A percentile compares a stretch with the other conserved stretches of the same genome.
phyloP scores from a whole-genome alignment of 2,113 vertebrate species.

The Eclectus roratus region DNA sequence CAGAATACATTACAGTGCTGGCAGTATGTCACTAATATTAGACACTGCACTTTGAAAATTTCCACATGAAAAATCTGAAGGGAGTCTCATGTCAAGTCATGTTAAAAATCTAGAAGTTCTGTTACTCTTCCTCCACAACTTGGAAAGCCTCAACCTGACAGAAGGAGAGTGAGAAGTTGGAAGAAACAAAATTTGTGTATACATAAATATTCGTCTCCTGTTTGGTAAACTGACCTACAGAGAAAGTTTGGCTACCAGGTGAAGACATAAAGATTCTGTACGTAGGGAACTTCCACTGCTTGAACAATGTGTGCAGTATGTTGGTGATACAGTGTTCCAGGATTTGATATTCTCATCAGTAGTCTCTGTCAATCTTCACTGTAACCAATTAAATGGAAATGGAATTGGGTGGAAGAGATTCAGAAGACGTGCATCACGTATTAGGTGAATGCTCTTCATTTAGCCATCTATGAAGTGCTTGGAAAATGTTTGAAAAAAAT shows the following conservation, averaged over 20 bases:
- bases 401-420: not conserved
- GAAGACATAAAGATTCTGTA: not conserved
- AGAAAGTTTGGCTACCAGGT: not conserved
- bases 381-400: not conserved
- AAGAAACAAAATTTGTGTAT: not conserved
- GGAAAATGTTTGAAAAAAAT: not conserved
- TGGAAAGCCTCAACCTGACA: not conserved
- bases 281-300: not conserved
- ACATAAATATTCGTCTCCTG: not conserved
- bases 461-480: not conserved
- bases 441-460: not conserved
- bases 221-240: not conserved
- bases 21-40: not conserved
- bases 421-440: not conserved
- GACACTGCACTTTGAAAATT: not conserved
- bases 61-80: not conserved
- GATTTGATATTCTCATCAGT: not conserved
- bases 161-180: not conserved
- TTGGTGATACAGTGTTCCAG: not conserved
- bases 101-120: not conserved
- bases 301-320: not conserved
- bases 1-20: not conserved
- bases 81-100: not conserved
- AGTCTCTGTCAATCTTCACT: not conserved
- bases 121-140: not conserved